Conservation (phyloP, 2,113 vertebrate species). For the Xenopus tropicalis region UCB_Xtro_10.0 CM004446.2:91646001-91646500, state of each 20-base stretch:
- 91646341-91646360: slow-evolving; percentile 5
- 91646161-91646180: not conserved
- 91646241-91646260: not conserved
- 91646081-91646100: not conserved
- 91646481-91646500: not conserved
- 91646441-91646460: not conserved
- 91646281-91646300: slow-evolving; percentile 30
- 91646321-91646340: not conserved
- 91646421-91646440: not conserved
- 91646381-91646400: not conserved
- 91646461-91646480: not conserved
- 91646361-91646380: too few relatives aligned
- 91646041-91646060: too few relatives aligned
- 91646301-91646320: slow-evolving; percentile 9
- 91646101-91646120: not conserved
- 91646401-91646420: not conserved
- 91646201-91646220: not conserved
- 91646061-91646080: not conserved
- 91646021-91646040: too few relatives aligned
- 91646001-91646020: too few relatives aligned
- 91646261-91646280: not conserved
- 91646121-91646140: not conserved
- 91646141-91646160: not conserved
- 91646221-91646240: slow-evolving; percentile 3
- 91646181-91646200: not conserved